A percentile compares a stretch with the other conserved stretches of the same genome.
Evolutionary conservation across 2,797 vertebrate species (phyloP).

Genomic region (Pyrocephalus nanus): DNA sequence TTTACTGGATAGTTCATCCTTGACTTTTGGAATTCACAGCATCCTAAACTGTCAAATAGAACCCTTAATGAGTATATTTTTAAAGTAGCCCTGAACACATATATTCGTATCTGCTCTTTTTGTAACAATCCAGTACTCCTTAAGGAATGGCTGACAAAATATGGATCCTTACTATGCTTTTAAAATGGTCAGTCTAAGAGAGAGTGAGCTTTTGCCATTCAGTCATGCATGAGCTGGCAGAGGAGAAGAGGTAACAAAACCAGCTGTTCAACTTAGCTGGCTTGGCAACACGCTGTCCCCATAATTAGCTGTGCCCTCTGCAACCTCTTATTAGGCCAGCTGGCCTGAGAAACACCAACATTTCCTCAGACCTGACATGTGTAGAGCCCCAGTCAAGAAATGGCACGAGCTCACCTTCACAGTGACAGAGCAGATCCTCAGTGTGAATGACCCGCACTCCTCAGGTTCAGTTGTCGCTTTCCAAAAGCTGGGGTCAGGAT

Average conservation of each 20-base stretch:
- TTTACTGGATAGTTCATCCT: background rate
- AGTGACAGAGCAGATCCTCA: background rate
- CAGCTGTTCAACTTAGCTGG: background rate
- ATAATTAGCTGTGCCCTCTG: background rate
- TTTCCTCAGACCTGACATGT: background rate
- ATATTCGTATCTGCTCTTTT: background rate
- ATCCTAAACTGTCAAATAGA: background rate
- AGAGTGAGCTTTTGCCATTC: background rate
- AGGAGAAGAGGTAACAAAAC: background rate
- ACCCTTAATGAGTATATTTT: background rate
- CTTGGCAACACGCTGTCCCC: rapidly evolving
- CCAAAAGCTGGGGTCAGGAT: background rate
- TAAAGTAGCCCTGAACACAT: background rate
- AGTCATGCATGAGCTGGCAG: background rate
- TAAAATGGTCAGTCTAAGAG: background rate
- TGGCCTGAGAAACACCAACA: background rate
- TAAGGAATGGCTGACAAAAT: background rate
- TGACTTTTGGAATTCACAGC: background rate
- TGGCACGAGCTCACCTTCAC: background rate
- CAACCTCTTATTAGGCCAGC: background rate
- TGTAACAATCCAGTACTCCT: background rate
- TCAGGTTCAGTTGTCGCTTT: rapidly evolving
- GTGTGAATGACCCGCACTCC: rapidly evolving
- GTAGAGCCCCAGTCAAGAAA: background rate
- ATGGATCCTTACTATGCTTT: background rate